Conservation (phyloP, 2,888 invertebrate species). For the Idaea biselata region DNA sequence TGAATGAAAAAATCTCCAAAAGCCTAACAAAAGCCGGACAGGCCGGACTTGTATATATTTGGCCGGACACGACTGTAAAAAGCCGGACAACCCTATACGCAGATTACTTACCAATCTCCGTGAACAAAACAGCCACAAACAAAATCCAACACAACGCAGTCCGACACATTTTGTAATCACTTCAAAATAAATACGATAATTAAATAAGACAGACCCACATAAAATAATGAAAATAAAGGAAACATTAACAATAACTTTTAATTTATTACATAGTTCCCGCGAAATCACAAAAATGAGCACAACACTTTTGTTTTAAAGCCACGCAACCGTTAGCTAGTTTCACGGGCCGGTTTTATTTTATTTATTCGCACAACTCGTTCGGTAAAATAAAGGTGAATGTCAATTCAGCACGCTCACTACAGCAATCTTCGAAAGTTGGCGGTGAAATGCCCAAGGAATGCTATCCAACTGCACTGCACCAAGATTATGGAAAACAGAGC, state of each 20-base stretch:
- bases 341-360: background rate
- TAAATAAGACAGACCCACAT: slow-evolving; percentile 6
- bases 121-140: slow-evolving; percentile 39
- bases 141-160: slow-evolving; percentile 41
- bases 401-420: slow-evolving; percentile 7
- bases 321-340: background rate
- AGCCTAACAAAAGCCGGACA: no score
- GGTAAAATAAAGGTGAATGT: background rate
- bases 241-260: slow-evolving; percentile 13
- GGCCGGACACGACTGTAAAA: no score
- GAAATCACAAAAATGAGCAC: background rate
- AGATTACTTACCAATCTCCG: slow-evolving; percentile 46
- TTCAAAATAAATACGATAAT: slow-evolving; percentile 17
- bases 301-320: background rate
- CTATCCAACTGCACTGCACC: background rate
- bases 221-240: slow-evolving; percentile 9
- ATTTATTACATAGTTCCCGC: slow-evolving; percentile 4
- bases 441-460: slow-evolving; percentile 26
- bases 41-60: no score
- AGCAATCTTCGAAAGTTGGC: slow-evolving; percentile 17
- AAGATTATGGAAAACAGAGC: background rate
- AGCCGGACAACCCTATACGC: no score
- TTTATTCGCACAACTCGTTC: background rate
- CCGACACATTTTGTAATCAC: slow-evolving; percentile 44
- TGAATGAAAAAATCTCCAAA: no score